Evolutionary conservation across 2,113 vertebrate genomes (phyloP).

Genomic region (Nothobranchius furzeri): DNA sequence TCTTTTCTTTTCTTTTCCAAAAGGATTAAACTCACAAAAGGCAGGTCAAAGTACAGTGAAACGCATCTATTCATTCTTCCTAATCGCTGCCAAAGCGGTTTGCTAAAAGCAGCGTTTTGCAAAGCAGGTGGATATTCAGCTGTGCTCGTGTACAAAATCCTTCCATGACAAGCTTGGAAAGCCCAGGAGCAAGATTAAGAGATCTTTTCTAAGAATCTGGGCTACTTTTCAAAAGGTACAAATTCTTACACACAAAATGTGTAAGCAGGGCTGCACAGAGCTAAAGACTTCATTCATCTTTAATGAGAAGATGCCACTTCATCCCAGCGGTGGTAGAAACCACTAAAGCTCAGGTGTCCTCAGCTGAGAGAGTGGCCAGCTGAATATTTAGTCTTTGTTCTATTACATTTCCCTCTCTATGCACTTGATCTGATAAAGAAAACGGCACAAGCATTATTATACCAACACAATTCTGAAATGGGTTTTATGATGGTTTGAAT

Average conservation of each 20-base stretch:
- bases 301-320: neutral
- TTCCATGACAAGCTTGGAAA: constrained; percentile 2
- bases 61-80: constrained; percentile 3
- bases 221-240: constrained; percentile 2
- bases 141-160: constrained; percentile 4
- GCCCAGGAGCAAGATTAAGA: neutral
- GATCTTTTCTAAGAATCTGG: neutral
- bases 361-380: neutral
- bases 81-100: no score
- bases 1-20: constrained; percentile 13
- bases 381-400: neutral
- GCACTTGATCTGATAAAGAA: neutral
- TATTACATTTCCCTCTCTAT: neutral
- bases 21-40: constrained; percentile 40
- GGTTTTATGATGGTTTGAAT: neutral
- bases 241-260: neutral
- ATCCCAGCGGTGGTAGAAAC: neutral
- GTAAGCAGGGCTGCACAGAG: neutral
- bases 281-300: constrained; percentile 2
- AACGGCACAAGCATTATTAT: neutral
- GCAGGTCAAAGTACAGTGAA: constrained; percentile 49
- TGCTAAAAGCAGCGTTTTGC: neutral
- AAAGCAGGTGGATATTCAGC: constrained; percentile 23
- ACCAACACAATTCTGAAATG: neutral
- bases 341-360: neutral